phyloP scores from a whole-genome alignment of 2,113 vertebrate genomes.

The Ramphastos sulfuratus region DNA sequence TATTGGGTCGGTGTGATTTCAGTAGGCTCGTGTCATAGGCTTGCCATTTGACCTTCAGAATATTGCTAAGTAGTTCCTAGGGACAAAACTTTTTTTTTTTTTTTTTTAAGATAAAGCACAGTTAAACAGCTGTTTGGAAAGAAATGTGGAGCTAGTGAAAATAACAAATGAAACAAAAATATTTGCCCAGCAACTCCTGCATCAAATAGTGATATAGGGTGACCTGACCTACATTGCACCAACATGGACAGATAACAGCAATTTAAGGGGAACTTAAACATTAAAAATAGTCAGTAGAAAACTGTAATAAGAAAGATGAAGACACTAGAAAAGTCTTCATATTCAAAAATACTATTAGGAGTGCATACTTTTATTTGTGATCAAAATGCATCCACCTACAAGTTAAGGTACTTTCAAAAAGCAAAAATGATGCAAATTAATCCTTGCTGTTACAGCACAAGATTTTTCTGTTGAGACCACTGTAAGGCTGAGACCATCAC shows the following conservation, averaged over 20 bases:
- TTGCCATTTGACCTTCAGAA: background rate
- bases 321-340: background rate
- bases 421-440: background rate
- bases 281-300: background rate
- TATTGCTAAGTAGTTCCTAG: background rate
- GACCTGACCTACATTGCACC: background rate
- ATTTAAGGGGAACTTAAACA: background rate
- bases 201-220: background rate
- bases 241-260: background rate
- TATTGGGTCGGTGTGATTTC: background rate
- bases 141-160: background rate
- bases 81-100: background rate
- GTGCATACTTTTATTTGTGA: background rate
- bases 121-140: background rate
- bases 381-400: background rate
- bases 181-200: background rate
- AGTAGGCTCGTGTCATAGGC: background rate
- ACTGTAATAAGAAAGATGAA: background rate
- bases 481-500: rapidly evolving
- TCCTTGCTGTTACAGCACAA: background rate
- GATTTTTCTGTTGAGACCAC: background rate
- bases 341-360: background rate
- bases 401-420: background rate
- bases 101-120: background rate
- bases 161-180: background rate